A percentile compares a stretch with the other conserved stretches of the same genome.
Evolutionary conservation across 2,797 vertebrate genomes (phyloP).

Genomic region (Peromyscus melanophrys): DNA sequence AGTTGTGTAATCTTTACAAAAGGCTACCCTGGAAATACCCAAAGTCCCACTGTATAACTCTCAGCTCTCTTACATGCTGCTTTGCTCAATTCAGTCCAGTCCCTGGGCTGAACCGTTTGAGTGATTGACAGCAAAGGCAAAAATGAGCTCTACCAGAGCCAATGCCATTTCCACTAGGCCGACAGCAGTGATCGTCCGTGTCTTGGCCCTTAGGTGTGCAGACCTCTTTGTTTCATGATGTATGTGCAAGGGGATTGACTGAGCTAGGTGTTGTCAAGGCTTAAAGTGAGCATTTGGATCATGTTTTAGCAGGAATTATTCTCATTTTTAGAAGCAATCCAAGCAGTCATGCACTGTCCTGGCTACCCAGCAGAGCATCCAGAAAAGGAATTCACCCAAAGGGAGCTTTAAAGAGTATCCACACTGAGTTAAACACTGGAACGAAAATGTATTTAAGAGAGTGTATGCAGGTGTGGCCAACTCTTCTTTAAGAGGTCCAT

Average conservation of each 20-base stretch:
- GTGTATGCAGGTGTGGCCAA: background rate
- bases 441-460: conserved; percentile 1
- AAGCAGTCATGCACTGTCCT: background rate
- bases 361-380: background rate
- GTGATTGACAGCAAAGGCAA: background rate
- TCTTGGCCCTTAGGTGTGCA: background rate
- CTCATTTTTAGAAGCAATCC: conserved; percentile 38
- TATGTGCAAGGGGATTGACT: background rate
- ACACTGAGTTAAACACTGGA: background rate
- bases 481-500: background rate
- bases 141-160: conserved; percentile 23
- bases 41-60: background rate
- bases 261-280: background rate
- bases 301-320: background rate
- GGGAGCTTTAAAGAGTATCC: background rate
- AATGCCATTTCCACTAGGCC: background rate
- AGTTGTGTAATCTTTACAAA: background rate
- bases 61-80: background rate
- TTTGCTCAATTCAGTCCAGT: background rate
- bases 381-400: conserved; percentile 25
- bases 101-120: background rate
- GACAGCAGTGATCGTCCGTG: background rate
- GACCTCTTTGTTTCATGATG: background rate
- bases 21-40: background rate
- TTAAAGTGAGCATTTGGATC: background rate